Conservation (phyloP, 2,113 vertebrate genomes). For the Clinocottus analis region DNA sequence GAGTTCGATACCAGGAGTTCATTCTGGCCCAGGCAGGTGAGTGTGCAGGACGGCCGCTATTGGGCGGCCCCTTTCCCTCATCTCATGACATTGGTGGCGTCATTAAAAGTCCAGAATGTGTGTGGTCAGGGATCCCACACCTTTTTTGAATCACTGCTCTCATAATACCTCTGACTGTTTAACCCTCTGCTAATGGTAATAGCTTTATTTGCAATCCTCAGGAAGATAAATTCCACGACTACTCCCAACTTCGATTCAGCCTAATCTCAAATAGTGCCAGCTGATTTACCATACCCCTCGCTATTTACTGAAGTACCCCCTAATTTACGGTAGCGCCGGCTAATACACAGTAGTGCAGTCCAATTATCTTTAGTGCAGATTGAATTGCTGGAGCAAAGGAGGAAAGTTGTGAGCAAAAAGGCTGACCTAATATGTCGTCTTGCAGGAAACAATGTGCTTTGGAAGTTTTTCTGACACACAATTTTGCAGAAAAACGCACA, state of each 20-base stretch:
- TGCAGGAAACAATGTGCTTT: constrained; percentile 53
- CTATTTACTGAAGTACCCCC: constrained; percentile 76
- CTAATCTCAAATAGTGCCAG: constrained; percentile 73
- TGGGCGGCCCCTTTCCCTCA: background rate
- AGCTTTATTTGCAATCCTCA: constrained; percentile 66
- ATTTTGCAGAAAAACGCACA: constrained; percentile 2
- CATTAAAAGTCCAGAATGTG: constrained; percentile 16
- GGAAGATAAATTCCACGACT: constrained; percentile 64
- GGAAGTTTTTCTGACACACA: constrained; percentile 33
- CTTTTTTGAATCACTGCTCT: constrained; percentile 9
- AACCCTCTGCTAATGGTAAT: constrained; percentile 54
- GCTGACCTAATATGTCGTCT: constrained; percentile 60
- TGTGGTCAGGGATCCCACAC: constrained; percentile 26
- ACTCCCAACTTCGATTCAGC: constrained; percentile 51
- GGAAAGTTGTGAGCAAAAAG: constrained; percentile 58
- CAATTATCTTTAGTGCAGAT: constrained; percentile 80
- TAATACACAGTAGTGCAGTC: constrained; percentile 70
- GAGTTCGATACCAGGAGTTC: constrained; percentile 93
- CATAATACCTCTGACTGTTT: constrained; percentile 13
- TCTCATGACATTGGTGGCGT: constrained; percentile 26
- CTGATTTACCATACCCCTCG: constrained; percentile 75
- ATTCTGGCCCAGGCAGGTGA: constrained; percentile 95
- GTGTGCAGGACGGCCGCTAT: constrained; percentile 60
- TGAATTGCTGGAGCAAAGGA: constrained; percentile 68
- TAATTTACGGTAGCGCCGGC: constrained; percentile 74